Evolutionary conservation across 2,797 vertebrate genomes (phyloP).

Genomic region (Pogoniulus pusillus): DNA sequence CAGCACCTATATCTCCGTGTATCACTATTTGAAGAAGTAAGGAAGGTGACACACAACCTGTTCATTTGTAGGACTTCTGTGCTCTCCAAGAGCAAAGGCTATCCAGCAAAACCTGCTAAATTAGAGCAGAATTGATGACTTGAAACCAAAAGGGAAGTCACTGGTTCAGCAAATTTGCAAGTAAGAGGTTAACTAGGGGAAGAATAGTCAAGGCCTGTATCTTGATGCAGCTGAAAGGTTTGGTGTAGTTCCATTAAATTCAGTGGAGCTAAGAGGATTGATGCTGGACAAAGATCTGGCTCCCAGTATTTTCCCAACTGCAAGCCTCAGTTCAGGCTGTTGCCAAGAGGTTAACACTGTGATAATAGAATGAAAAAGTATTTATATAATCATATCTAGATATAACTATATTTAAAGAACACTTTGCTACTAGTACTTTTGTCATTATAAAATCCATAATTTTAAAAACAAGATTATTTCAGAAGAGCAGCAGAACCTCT

Average conservation of each 20-base stretch:
- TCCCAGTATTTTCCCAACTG: constrained; percentile 28
- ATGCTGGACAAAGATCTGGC: not conserved
- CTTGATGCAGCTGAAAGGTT: not conserved
- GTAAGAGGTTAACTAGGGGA: constrained; percentile 41
- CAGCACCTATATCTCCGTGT: not conserved
- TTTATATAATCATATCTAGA: constrained; percentile 22
- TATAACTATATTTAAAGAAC: constrained; percentile 54
- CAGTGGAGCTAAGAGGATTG: not conserved
- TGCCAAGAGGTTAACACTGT: constrained; percentile 76
- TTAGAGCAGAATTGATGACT: constrained; percentile 31
- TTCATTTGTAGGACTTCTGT: not conserved
- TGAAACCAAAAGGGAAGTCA: constrained; percentile 60
- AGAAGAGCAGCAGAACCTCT: constrained; percentile 70
- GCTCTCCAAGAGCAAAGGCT: not conserved
- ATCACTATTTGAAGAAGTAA: not conserved
- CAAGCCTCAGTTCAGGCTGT: constrained; percentile 64
- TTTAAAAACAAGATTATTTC: constrained; percentile 58
- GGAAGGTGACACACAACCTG: not conserved
- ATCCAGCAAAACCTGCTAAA: constrained; percentile 28
- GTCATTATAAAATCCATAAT: constrained; percentile 21
- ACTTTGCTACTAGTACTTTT: constrained; percentile 48
- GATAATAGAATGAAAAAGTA: constrained; percentile 68
- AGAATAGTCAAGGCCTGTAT: not conserved
- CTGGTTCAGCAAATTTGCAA: constrained; percentile 50
- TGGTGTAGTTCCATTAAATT: not conserved